phyloP scores from a whole-genome alignment of 2,113 vertebrate genomes.

The Pristiophorus japonicus region DNA sequence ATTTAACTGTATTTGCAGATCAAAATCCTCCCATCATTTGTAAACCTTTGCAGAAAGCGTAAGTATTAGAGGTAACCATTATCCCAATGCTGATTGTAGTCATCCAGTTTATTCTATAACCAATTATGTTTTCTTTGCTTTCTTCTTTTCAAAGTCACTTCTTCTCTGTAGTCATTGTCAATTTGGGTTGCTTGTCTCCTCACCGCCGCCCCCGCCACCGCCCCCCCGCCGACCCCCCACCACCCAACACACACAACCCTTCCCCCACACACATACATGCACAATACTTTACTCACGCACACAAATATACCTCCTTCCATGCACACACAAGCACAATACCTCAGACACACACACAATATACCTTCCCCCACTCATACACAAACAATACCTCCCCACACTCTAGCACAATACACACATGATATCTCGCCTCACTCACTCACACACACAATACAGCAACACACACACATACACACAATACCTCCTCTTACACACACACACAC shows the following conservation, averaged over 20 bases:
- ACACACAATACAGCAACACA: too few relatives aligned
- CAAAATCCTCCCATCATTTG: not conserved
- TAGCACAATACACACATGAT: too few relatives aligned
- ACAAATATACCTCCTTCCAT: too few relatives aligned
- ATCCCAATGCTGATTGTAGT: not conserved
- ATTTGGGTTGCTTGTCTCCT: not conserved
- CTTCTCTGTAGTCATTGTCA: not conserved
- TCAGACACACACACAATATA: too few relatives aligned
- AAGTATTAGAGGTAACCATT: not conserved
- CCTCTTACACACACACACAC: not conserved
- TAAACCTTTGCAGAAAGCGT: not conserved
- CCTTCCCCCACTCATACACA: too few relatives aligned
- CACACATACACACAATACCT: not conserved
- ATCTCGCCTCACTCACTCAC: not conserved
- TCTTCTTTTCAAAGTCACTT: too few relatives aligned
- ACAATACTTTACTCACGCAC: not conserved
- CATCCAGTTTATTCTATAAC: not conserved
- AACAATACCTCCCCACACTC: too few relatives aligned
- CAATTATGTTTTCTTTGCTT: not conserved
- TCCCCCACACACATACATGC: not conserved
- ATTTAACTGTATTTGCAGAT: not conserved
- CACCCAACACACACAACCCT: not conserved
- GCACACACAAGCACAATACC: too few relatives aligned
- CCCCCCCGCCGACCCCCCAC: not conserved
- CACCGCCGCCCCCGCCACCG: too few relatives aligned